Conservation (phyloP, 35 echinoderm and acorn worm species). For the Ptychodera flava region DNA sequence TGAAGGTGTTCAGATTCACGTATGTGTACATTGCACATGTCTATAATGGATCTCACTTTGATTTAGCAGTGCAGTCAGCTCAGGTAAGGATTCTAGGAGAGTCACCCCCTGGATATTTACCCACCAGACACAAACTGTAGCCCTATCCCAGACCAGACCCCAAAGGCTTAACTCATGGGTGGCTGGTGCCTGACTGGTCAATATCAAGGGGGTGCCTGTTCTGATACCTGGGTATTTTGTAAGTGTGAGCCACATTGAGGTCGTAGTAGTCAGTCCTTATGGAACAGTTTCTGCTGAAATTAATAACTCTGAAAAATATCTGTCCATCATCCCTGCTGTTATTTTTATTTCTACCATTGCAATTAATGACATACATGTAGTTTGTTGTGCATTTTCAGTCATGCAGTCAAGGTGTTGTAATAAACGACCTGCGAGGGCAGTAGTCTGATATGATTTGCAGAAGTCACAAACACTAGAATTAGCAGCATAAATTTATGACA, state of each 20-base stretch:
- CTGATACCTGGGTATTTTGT: neutral
- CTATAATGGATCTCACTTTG: conserved; percentile 12
- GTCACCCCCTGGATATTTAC: neutral
- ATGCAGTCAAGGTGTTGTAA: too few relatives aligned
- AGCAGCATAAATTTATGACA: too few relatives aligned
- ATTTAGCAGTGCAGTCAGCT: conserved; percentile 5
- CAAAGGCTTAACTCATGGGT: neutral
- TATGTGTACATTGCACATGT: neutral
- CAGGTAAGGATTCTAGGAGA: conserved; percentile 1
- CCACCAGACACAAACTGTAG: neutral
- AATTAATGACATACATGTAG: neutral
- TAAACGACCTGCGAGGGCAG: too few relatives aligned
- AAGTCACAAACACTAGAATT: too few relatives aligned
- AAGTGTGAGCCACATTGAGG: neutral
- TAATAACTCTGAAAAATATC: neutral
- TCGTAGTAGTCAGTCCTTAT: neutral
- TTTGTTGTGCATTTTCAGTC: conserved; percentile 5
- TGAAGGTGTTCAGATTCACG: neutral
- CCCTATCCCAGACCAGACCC: neutral
- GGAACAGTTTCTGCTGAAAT: neutral
- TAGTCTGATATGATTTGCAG: too few relatives aligned
- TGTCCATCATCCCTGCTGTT: neutral
- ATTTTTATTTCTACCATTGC: neutral
- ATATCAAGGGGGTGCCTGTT: neutral
- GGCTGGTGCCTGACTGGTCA: neutral